Percentiles rank a stretch among this genome's conserved stretches.
Conservation (phyloP, 2,113 vertebrate species). For the Turdus rufiventris region DNA sequence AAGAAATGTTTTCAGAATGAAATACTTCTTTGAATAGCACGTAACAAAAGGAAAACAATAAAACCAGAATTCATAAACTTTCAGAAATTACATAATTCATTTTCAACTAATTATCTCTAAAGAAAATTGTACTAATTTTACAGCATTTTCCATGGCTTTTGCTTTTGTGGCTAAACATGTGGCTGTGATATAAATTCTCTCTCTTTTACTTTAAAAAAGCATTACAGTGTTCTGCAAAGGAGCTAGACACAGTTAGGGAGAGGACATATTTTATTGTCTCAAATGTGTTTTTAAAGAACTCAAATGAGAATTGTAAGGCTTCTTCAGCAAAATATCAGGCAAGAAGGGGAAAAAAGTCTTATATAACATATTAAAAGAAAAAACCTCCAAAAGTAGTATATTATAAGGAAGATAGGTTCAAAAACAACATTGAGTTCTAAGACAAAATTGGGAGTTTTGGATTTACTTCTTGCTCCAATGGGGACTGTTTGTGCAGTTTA, state of each 20-base stretch:
- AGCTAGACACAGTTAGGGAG: neutral
- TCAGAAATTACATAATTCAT: neutral
- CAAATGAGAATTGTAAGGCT: neutral
- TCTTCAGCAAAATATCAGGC: neutral
- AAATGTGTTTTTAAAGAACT: neutral
- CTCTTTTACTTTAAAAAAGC: neutral
- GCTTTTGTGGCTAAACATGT: neutral
- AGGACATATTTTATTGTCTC: neutral
- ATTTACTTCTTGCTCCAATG: neutral
- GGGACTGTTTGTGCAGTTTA: neutral
- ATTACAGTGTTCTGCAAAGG: neutral
- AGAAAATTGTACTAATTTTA: neutral
- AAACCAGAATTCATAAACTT: neutral
- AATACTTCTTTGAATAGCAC: neutral
- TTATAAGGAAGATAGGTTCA: neutral
- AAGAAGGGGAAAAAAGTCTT: accelerated
- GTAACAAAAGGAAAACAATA: neutral
- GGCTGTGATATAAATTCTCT: neutral
- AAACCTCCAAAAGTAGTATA: neutral
- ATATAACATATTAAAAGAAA: neutral
- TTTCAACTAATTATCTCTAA: neutral
- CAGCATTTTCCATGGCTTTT: neutral
- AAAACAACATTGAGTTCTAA: neutral
- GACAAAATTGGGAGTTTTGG: neutral
- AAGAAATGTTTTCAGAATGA: neutral